Evolutionary conservation across 2,888 invertebrate genomes (phyloP), one percentile per base, ranked within the genome.

Genomic region (Drosophila aldrichi): DNA sequence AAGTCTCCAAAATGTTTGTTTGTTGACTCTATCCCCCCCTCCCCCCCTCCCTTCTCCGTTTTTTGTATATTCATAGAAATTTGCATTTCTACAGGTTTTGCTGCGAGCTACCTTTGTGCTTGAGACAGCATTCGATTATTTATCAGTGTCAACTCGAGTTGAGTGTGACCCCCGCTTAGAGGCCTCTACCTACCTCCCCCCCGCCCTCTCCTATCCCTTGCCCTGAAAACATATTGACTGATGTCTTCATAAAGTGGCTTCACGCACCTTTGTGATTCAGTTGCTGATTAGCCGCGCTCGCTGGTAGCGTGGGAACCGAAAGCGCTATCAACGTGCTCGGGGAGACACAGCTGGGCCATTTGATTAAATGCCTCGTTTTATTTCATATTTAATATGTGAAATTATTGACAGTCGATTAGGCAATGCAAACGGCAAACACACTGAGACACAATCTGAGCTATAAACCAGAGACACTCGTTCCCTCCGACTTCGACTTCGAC

Each of bases 361-460:
- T 88, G 88, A 84, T 88, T 88, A 84, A 84, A 85, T 86, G 81
- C 82, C 74, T 88, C 85, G 79, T 74, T 88, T 85, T 88, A 85
- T 88, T 88, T 73, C 81, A 88, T 82, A 85, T 88, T 84, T 81
- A 88, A 84, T 88, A 88, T 84, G 88, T 82, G 88, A 84, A 84
- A 84, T 84, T 84, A 84, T 84, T 84, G 84, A 84, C 88, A 84
- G 85, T 84, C 84, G 84, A 84, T 84, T 84, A 88, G 77, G 84
- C 85, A 84, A 84, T 85, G 85, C 84, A 84, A 84, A 88, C 81
- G 84, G 54, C 44, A 66, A 52, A 59, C 60, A 70, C 58, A 8
- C 29, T 41, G 63, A 52, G 51, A 70, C 32, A 48, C 56, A 78
- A 65, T 52, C 55, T 25, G 54, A 43, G 61, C 51, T 66, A 49